A percentile compares a stretch with the other conserved stretches of the same genome.
These are phyloP conservation scores for Indicator maculatus DNA, from an alignment of 2,113 vertebrate species.

Conservation along the genomic window DNA sequence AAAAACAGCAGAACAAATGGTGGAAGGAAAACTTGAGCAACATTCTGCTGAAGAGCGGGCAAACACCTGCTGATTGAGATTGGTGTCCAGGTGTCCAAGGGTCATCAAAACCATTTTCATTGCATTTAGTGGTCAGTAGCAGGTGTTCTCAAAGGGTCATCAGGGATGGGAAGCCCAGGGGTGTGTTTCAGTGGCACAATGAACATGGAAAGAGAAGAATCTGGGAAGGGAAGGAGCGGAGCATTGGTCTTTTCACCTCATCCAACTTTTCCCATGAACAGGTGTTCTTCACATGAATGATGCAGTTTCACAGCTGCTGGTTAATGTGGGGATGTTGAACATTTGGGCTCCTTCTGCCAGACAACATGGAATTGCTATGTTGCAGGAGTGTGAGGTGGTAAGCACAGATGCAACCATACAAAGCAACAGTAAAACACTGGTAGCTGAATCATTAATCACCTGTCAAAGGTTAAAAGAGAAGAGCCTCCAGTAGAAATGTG, in stretches of 20 bases:
- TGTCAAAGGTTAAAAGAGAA: not conserved
- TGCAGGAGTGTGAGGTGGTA: not conserved
- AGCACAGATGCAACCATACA: not conserved
- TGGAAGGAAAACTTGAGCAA: not conserved
- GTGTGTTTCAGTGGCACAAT: not conserved
- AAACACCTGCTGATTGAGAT: not conserved
- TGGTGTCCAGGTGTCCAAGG: not conserved
- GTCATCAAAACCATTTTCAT: not conserved
- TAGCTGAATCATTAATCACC: constrained; percentile 24
- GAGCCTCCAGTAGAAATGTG: not conserved
- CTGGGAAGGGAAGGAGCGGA: not conserved
- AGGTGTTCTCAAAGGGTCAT: not conserved
- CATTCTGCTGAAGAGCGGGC: not conserved
- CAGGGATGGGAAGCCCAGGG: not conserved
- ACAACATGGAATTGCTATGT: not conserved
- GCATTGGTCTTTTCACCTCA: accelerated
- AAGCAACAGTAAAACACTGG: not conserved
- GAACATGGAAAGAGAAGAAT: not conserved
- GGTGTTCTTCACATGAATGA: not conserved
- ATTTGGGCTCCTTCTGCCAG: not conserved
- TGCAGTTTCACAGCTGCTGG: not conserved
- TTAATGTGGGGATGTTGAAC: not conserved
- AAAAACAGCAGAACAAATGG: not conserved
- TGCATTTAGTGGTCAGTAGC: not conserved
- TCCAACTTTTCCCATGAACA: not conserved